These are phyloP conservation scores for Trogon melanurus DNA, from an alignment of 2,113 vertebrate genomes.

Conservation along the genomic window DNA sequence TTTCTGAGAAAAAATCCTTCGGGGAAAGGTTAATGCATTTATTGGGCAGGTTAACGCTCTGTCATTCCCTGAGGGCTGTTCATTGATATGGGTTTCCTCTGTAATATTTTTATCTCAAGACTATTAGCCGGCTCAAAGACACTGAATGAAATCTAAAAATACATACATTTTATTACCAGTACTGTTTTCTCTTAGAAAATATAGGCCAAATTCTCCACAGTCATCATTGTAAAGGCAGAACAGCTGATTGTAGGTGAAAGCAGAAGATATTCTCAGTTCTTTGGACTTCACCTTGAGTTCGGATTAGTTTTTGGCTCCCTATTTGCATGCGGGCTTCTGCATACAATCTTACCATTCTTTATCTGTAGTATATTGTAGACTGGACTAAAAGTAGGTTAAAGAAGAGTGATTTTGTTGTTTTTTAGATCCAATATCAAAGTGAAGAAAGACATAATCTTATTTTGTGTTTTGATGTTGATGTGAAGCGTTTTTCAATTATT, in stretches of 20 bases:
- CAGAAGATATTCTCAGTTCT: neutral
- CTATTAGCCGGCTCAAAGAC: neutral
- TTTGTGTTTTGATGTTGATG: neutral
- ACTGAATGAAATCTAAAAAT: conserved; percentile 46
- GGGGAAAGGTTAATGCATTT: conserved; percentile 61
- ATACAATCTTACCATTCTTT: neutral
- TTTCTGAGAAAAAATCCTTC: conserved; percentile 26
- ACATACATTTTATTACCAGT: neutral
- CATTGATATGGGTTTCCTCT: neutral
- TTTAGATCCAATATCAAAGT: neutral
- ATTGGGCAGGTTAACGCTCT: neutral
- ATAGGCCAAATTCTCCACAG: conserved; percentile 17
- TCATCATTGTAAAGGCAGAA: neutral
- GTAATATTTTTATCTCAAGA: neutral
- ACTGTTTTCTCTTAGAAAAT: neutral
- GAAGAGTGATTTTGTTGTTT: neutral
- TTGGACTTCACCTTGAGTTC: neutral
- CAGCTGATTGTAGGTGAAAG: neutral
- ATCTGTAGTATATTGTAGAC: neutral
- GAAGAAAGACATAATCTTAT: neutral
- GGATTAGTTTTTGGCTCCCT: neutral
- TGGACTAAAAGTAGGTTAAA: neutral
- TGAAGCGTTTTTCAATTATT: neutral
- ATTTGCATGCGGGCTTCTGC: neutral
- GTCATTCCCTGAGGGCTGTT: neutral